Base-by-base conservation (phyloP, 2,113 vertebrate species). In the Catharus bicknelli region DNA sequence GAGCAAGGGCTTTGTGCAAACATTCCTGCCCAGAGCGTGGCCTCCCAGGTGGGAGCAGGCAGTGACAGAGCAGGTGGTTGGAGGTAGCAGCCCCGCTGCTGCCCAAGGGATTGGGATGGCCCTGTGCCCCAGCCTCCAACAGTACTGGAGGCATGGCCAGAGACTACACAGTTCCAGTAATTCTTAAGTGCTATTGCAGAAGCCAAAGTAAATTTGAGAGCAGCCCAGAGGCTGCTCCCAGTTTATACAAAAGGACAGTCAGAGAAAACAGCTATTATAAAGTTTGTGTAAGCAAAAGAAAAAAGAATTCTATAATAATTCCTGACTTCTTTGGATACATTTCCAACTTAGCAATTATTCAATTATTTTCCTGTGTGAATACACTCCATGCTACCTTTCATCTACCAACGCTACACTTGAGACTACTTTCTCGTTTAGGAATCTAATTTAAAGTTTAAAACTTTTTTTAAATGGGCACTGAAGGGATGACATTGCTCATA, bases 161-260 rank as follows among this genome's bases (percentile, higher is more conserved):
- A 59, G 57, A 43, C 59, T 74, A 25, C 30, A 45, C 40, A 42
- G 55, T 92, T 94, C 91, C 94, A 86, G 93, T 83, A 87, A 96
- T 85, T 74, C 89, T 74, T 95, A 94, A 87, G 78, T 90, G 68
- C 75, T 77, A 38, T 70, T 93, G 76, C 64, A 90, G 88, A 88
- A 94, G 91, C 91, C 85, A 86, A 94, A 94, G 85, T 86, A 95
- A 95, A 94, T 95, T 80, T 88, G 45, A 90, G 90, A 94, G 93
- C 68, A 77, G 72, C 91, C 87, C 64, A 83, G 59, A 83, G 85
- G 91, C 79, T 90, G 91, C 79, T 95, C 82, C 63, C 54, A 66
- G 51, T 90, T 93, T 95, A 81, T 95, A 81, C 78, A 91, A 84
- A 92, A 84, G 82, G 61, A 85, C 53, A 54, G 77, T 91, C 80